Evolutionary conservation across 2,888 invertebrate genomes (phyloP), one percentile per base, ranked within the genome.

Genomic region (Acronicta psi): DNA sequence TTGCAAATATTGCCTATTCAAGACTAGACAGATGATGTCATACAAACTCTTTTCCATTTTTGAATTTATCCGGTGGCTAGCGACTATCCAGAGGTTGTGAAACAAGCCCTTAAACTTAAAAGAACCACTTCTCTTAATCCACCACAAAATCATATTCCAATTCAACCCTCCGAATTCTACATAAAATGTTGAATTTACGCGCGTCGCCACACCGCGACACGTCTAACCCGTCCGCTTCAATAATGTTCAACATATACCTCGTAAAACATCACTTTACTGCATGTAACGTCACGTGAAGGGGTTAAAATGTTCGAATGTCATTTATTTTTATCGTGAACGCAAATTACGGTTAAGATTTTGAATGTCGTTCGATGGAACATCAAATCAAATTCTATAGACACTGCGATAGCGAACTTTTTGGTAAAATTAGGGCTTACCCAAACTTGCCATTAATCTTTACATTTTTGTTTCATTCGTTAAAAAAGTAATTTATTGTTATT

Each of bases 111-210:
- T 34, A 23, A 14, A 53, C 23, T 20, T 38, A 46, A 25, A 42
- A 16, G 18, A 58, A 11, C 49, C 41, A 45, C 44, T 56, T 14
- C 0, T 17, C 46, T 44, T 69, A 75, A 66, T 69, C 54, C 53
- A 46, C 37, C 23, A 46, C 55, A 38, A 72, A 74, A 72, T 74
- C 73, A 64, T 72, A 59, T 59, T 59, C 52, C 31, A 42, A 29
- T n/a, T 50, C 36, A 51, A 51, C 46, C 57, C 61, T 40, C 40
- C 38, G 34, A 16, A 41, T 50, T 52, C n/a, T 34, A 44, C 73
- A 75, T 74, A 74, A 72, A 69, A 51, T 59, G 58, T 54, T 20
- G 49, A 63, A 63, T 72, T 56, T 72, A 75, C 58, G 57, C 45
- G 40, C 51, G 57, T 56, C 59, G 53, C 44, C 55, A 47, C 56